These are phyloP conservation scores for Betta splendens DNA, from an alignment of 2,797 vertebrate genomes.

Conservation along the genomic window DNA sequence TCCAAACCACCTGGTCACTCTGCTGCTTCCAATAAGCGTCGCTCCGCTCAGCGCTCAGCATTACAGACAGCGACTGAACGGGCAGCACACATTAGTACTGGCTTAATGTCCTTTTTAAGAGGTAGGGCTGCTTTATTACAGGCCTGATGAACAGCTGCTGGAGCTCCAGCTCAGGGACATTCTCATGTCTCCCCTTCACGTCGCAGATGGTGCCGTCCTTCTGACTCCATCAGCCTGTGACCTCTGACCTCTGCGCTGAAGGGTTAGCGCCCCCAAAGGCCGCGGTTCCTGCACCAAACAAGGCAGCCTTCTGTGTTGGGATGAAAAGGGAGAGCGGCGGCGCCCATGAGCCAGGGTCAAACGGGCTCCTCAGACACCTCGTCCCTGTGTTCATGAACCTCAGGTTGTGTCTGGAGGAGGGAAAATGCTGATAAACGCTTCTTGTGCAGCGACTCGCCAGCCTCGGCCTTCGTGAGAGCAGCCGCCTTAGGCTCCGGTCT, in stretches of 20 bases:
- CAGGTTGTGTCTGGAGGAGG: constrained; percentile 6
- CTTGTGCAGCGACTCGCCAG: constrained; percentile 4
- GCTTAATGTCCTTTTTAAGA: not conserved
- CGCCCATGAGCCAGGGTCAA: constrained; percentile 14
- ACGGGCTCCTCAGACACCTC: constrained; percentile 4
- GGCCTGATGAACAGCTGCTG: constrained; percentile 30
- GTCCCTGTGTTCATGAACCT: not conserved
- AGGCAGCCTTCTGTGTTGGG: constrained; percentile 23
- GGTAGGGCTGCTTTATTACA: constrained; percentile 1
- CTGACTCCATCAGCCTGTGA: constrained; percentile 43
- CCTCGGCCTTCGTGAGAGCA: constrained; percentile 8
- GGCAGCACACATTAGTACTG: not conserved
- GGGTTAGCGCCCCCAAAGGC: constrained; percentile 45
- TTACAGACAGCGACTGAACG: not conserved
- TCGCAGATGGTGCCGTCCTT: constrained; percentile 51
- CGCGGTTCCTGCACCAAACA: constrained; percentile 14
- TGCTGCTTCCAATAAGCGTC: not conserved
- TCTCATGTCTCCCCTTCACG: constrained; percentile 17
- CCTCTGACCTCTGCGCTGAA: constrained; percentile 38
- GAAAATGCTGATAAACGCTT: constrained; percentile 6
- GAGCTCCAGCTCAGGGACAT: constrained; percentile 18
- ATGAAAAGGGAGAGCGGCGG: constrained; percentile 6
- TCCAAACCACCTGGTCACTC: not conserved
- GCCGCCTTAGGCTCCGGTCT: constrained; percentile 9
- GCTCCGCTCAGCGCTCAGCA: not conserved